Conservation (phyloP, 1,140 invertebrate species). For the Leguminivora glycinivorella region DNA sequence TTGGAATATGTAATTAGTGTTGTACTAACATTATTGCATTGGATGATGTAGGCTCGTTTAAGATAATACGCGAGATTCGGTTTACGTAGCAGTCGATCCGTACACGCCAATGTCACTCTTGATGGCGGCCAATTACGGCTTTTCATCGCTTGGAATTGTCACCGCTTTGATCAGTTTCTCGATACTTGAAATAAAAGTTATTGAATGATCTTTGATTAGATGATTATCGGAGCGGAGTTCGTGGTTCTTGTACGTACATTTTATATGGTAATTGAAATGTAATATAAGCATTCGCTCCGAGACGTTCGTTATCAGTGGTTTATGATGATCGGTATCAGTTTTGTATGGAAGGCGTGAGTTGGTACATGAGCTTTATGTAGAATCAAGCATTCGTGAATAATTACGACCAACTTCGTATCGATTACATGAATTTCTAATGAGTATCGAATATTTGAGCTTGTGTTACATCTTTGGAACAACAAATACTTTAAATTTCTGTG, state of each 20-base stretch:
- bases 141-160: slow-evolving; percentile 34
- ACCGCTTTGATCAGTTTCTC: slow-evolving; percentile 38
- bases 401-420: slow-evolving; percentile 62
- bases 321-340: slow-evolving; percentile 54
- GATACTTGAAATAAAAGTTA: slow-evolving; percentile 64
- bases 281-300: slow-evolving; percentile 66
- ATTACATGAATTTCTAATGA: slow-evolving; percentile 66
- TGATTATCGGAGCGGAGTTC: slow-evolving; percentile 62
- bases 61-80: slow-evolving; percentile 63
- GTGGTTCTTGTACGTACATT: slow-evolving; percentile 61
- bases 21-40: slow-evolving; percentile 44
- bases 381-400: slow-evolving; percentile 53
- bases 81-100: slow-evolving; percentile 44
- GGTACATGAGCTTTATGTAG: slow-evolving; percentile 36
- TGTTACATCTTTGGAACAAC: slow-evolving; percentile 28
- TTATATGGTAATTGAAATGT: slow-evolving; percentile 77
- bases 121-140: slow-evolving; percentile 38
- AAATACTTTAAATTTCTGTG: neutral
- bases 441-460: slow-evolving; percentile 38
- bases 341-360: slow-evolving; percentile 35
- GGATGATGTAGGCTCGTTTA: slow-evolving; percentile 47
- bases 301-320: slow-evolving; percentile 63
- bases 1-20: slow-evolving; percentile 40
- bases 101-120: slow-evolving; percentile 47
- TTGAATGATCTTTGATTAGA: slow-evolving; percentile 75